Evolutionary conservation across 2,113 vertebrate species (phyloP).

Genomic region (Gila orcuttii): DNA sequence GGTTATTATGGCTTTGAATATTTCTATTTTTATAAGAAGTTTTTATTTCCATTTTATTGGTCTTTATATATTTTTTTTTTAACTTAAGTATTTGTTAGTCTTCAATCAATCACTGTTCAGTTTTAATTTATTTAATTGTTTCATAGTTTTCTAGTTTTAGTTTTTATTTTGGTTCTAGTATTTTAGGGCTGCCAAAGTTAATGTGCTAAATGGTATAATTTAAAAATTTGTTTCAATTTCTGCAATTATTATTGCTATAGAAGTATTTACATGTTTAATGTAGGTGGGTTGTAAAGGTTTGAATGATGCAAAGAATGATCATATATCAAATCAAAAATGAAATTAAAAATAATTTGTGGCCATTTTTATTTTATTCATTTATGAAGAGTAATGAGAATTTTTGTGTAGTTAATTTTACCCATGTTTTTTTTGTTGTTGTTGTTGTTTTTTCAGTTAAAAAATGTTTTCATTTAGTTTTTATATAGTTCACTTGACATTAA

Average conservation of each 20-base stretch:
- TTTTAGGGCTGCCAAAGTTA: background rate
- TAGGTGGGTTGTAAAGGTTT: background rate
- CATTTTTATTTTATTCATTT: no score
- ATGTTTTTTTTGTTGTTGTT: no score
- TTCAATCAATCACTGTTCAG: background rate
- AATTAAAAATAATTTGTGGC: background rate
- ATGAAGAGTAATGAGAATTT: no score
- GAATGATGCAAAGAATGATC: background rate
- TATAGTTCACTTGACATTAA: no score
- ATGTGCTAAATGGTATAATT: background rate
- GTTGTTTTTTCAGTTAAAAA: no score
- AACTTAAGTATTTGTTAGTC: background rate
- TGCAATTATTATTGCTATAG: background rate
- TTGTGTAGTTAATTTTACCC: no score
- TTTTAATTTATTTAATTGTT: background rate
- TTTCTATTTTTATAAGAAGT: background rate
- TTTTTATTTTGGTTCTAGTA: background rate
- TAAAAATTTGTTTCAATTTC: background rate
- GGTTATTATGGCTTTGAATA: background rate
- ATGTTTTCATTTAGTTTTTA: background rate
- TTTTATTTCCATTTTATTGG: background rate
- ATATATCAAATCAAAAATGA: background rate
- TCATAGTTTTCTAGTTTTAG: background rate
- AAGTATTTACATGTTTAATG: no score
- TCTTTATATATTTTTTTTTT: background rate